Percentiles rank a stretch among this genome's conserved stretches.
Conservation (phyloP, 2,888 invertebrate species). For the Gastrophysa polygoni region DNA sequence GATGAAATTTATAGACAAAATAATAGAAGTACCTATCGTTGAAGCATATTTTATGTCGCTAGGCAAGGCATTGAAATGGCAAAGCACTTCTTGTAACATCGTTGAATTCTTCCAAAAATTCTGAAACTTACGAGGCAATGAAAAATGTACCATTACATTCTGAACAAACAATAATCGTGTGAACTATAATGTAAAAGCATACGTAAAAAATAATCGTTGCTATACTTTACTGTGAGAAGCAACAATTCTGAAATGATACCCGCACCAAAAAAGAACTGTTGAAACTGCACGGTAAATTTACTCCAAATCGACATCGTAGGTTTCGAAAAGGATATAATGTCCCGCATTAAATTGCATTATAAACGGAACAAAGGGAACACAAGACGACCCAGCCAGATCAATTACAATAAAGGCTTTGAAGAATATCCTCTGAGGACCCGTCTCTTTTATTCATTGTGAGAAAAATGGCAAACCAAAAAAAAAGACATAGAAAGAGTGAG, state of each 20-base stretch:
- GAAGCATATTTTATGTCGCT: too few relatives aligned
- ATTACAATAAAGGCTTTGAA: conserved; percentile 27
- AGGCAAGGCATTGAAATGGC: too few relatives aligned
- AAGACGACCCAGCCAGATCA: conserved; percentile 16
- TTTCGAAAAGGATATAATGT: conserved; percentile 28
- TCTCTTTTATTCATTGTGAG: conserved; percentile 8
- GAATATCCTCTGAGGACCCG: conserved; percentile 13
- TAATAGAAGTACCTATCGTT: too few relatives aligned
- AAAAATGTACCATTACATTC: too few relatives aligned
- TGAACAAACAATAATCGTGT: too few relatives aligned
- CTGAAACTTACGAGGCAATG: too few relatives aligned
- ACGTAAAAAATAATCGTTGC: too few relatives aligned
- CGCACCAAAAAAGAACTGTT: background rate
- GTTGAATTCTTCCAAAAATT: too few relatives aligned
- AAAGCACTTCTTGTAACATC: too few relatives aligned
- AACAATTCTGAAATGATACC: background rate
- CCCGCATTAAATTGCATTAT: conserved; percentile 26
- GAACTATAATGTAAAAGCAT: too few relatives aligned
- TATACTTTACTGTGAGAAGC: too few relatives aligned
- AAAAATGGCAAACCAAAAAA: background rate
- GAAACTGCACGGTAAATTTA: conserved; percentile 19
- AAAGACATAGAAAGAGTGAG: background rate
- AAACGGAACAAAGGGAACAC: conserved; percentile 19
- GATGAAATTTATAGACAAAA: too few relatives aligned
- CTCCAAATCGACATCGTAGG: conserved; percentile 13